Evolutionary conservation across 2,797 vertebrate species (phyloP), one percentile per base, ranked within the genome.

Genomic region (Lycodopsis pacificus): DNA sequence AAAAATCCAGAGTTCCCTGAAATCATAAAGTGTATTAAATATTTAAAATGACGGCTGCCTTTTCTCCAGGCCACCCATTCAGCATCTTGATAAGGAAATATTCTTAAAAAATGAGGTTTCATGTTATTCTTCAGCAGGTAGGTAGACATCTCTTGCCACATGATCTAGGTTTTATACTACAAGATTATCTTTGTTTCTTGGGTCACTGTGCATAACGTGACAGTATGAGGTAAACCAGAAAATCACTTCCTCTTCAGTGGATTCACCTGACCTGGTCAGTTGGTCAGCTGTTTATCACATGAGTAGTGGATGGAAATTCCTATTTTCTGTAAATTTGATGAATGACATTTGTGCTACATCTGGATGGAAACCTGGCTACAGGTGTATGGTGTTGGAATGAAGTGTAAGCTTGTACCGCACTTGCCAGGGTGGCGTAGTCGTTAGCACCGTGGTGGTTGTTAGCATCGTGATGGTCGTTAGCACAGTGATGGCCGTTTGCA

Each of bases 21-120:
- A 49, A 73, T 56, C 32, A 59, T 7, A 0, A 62, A 42, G 36
- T 34, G 3, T 19, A 53, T 81, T 54, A 65, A 61, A 79, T 61
- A 54, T 38, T 62, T 38, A 62, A 73, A 48, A 64, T 22, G 6
- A 64, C 25, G 13, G 4, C 32, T 32, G n/a, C 10, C 20, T 42
- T 58, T 25, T 6, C 65, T 67, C 5, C 17, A 40, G 40, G 9
- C 34, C 22, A 38, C 9, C 7, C 42, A 56, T 59, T 70, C 58
- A 69, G 19, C 63, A 42, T 49, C 20, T 38, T 20, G 49, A 56
- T 27, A 11, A 27, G 42, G 63, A 70, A 46, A 19, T 27, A 6
- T 30, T 27, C 32, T 57, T 10, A 38, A 54, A 49, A 27, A 65
- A n/a, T 12, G 1, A 5, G 7, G 5, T 46, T 65, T 54, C 7